Conservation (phyloP, 2,113 vertebrate genomes). For the Eublepharis macularius region DNA sequence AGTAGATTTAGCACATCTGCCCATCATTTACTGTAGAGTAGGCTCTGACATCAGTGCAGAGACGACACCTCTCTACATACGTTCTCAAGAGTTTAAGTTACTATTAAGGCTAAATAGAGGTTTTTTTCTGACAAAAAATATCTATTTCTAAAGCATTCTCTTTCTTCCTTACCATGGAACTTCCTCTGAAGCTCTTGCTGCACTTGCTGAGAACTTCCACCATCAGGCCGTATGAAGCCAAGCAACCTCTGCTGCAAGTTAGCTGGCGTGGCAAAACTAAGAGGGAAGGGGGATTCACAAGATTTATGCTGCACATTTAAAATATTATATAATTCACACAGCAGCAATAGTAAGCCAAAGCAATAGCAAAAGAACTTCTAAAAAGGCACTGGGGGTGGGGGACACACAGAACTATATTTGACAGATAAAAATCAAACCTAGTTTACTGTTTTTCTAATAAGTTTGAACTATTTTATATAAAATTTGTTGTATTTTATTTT, state of each 20-base stretch:
- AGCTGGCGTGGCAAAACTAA: conserved; percentile 84
- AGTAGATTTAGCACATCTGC: background rate
- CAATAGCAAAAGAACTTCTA: background rate
- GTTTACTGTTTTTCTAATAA: background rate
- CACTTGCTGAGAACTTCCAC: conserved; percentile 90
- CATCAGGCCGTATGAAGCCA: conserved; percentile 91
- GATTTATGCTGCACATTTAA: background rate
- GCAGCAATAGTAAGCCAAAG: background rate
- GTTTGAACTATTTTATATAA: background rate
- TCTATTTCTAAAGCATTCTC: background rate
- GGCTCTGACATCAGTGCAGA: background rate
- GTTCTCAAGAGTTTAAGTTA: background rate
- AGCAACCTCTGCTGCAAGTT: conserved; percentile 90
- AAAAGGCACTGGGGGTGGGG: background rate
- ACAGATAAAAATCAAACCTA: background rate
- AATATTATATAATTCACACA: background rate
- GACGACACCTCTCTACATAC: background rate
- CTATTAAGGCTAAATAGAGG: background rate
- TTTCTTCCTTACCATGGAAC: conserved; percentile 83
- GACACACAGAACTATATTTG: too few species aligned
- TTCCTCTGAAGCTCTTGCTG: conserved; percentile 97
- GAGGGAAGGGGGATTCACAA: too few species aligned
- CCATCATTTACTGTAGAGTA: background rate
- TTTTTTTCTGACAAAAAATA: background rate
- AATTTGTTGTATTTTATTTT: background rate